These are phyloP conservation scores for Drosophila subsilvestris DNA, from an alignment of 2,888 invertebrate genomes.

Conservation along the genomic window DNA sequence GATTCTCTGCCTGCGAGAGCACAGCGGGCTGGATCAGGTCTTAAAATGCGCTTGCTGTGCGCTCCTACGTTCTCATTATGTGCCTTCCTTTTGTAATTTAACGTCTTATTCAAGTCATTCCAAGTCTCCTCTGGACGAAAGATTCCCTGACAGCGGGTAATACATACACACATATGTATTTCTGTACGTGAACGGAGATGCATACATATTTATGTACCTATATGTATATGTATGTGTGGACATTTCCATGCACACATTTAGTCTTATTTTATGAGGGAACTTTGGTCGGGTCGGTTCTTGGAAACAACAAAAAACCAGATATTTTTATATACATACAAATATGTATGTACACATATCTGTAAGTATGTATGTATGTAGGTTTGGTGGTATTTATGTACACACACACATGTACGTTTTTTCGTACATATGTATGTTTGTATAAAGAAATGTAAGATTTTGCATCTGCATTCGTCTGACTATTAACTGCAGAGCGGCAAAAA, in stretches of 20 bases:
- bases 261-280: conserved; percentile 67
- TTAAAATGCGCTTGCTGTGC: conserved; percentile 50
- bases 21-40: conserved; percentile 53
- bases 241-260: conserved; percentile 40
- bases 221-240: conserved; percentile 31
- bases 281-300: conserved; percentile 61
- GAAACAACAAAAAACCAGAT: conserved; percentile 71
- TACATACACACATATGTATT: conserved; percentile 4
- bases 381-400: not conserved
- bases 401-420: not conserved
- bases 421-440: not conserved
- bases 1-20: conserved; percentile 28
- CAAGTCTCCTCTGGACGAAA: conserved; percentile 31
- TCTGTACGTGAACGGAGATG: not conserved
- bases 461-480: conserved; percentile 21
- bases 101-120: conserved; percentile 75
- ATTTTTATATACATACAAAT: conserved; percentile 21
- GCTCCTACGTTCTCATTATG: conserved; percentile 52
- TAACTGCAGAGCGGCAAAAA: conserved; percentile 16
- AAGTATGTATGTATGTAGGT: conserved; percentile 33
- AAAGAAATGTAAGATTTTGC: conserved; percentile 28
- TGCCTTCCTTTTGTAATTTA: conserved; percentile 71
- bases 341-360: conserved; percentile 10
- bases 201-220: conserved; percentile 8
- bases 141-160: conserved; percentile 10